phyloP scores from a whole-genome alignment of 2,113 vertebrate genomes.

The Heptranchias perlo region DNA sequence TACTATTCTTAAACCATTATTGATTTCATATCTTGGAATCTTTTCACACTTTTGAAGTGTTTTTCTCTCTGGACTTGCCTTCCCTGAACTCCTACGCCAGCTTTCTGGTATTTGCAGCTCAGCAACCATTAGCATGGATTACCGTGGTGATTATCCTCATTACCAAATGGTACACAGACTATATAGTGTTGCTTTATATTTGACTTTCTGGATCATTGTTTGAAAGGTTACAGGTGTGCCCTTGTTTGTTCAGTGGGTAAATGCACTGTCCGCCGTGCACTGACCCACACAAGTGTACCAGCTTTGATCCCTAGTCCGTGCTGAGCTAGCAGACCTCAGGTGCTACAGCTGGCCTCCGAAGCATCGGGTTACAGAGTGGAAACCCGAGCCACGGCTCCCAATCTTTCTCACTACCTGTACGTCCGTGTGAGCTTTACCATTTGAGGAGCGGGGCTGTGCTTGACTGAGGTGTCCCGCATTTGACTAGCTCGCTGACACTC shows the following conservation, averaged over 20 bases:
- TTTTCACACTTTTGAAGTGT: neutral
- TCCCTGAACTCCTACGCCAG: neutral
- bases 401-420: neutral
- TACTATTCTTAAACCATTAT: neutral
- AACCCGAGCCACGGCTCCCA: neutral
- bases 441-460: no score
- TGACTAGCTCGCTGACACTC: neutral
- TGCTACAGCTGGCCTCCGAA: neutral
- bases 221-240: neutral
- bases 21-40: neutral
- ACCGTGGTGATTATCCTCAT: neutral
- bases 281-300: no score
- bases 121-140: neutral
- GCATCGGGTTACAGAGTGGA: neutral
- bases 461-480: no score
- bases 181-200: neutral
- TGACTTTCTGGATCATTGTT: neutral
- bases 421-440: no score
- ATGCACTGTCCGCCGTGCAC: no score
- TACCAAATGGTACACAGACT: neutral
- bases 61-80: neutral
- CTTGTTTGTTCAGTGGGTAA: no score
- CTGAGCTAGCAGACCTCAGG: neutral
- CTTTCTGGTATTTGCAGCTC: neutral
- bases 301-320: neutral